Evolutionary conservation across 1,140 invertebrate species (phyloP).

Genomic region (Physella acuta): DNA sequence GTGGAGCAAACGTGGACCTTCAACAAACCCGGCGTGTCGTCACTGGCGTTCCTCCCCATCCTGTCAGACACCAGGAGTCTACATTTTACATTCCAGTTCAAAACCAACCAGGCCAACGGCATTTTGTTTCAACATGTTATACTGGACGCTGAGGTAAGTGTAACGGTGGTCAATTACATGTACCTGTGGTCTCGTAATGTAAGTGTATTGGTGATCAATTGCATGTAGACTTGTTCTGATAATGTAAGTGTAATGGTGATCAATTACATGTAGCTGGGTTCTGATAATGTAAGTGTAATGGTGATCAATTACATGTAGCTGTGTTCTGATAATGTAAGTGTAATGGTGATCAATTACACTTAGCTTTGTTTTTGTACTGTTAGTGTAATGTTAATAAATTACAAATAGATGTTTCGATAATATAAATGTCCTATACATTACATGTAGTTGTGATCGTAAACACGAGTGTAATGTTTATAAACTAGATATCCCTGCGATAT

Average conservation of each 20-base stretch:
- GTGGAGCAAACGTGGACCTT: conserved; percentile 18
- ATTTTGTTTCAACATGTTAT: neutral
- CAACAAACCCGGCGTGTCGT: conserved; percentile 5
- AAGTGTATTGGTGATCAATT: neutral
- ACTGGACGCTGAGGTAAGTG: conserved; percentile 4
- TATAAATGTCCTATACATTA: too few species aligned
- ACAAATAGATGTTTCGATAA: too few species aligned
- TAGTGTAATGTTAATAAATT: too few species aligned
- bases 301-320: neutral
- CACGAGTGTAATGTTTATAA: too few species aligned
- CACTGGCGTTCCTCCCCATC: conserved; percentile 1
- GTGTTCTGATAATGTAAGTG: neutral
- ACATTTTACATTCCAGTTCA: conserved; percentile 2
- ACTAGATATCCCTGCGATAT: too few species aligned
- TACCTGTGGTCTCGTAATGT: neutral
- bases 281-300: neutral
- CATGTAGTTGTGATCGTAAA: too few species aligned
- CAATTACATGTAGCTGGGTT: neutral
- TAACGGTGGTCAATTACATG: neutral
- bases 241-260: neutral
- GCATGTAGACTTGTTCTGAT: neutral
- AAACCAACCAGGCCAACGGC: neutral
- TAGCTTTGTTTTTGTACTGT: too few species aligned
- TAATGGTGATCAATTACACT: too few species aligned
- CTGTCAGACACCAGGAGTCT: neutral